Percentiles rank a stretch among this genome's conserved stretches.
Evolutionary conservation across 1,140 invertebrate genomes (phyloP).

Genomic region (Cydia pomonella): DNA sequence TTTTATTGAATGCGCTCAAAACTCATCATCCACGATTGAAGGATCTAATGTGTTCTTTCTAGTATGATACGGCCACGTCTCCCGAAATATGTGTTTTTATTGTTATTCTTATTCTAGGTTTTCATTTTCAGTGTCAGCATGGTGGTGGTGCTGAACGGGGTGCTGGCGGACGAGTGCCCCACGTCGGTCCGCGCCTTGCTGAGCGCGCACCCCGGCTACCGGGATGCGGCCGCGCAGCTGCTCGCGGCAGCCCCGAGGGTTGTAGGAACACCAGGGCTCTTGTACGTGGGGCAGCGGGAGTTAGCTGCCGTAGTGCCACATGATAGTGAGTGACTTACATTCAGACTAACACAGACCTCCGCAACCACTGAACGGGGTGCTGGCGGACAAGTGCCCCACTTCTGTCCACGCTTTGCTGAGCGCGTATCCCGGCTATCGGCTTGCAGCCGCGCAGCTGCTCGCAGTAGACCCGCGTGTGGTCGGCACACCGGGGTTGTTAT

Average conservation of each 20-base stretch:
- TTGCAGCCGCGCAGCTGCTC: conserved; percentile 89
- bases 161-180: conserved; percentile 91
- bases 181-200: conserved; percentile 89
- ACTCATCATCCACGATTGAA: too few species aligned
- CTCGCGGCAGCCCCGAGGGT: conserved; percentile 88
- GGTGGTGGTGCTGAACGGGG: conserved; percentile 93
- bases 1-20: too few species aligned
- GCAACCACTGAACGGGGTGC: conserved; percentile 86
- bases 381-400: conserved; percentile 91
- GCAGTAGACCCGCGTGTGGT: conserved; percentile 89
- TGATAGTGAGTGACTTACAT: conserved; percentile 86
- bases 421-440: conserved; percentile 91
- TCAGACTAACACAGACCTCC: background rate
- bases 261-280: conserved; percentile 90
- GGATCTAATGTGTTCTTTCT: too few species aligned
- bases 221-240: conserved; percentile 90
- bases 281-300: conserved; percentile 95
- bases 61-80: too few species aligned
- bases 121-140: conserved; percentile 79
- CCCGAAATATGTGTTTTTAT: too few species aligned
- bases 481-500: conserved; percentile 91
- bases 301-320: conserved; percentile 93
- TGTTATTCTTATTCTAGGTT: too few species aligned
- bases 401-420: conserved; percentile 89
- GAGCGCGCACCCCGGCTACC: conserved; percentile 90